These are phyloP conservation scores for Campylomormyrus numenius DNA, from an alignment of 2,113 vertebrate species.

Conservation along the genomic window DNA sequence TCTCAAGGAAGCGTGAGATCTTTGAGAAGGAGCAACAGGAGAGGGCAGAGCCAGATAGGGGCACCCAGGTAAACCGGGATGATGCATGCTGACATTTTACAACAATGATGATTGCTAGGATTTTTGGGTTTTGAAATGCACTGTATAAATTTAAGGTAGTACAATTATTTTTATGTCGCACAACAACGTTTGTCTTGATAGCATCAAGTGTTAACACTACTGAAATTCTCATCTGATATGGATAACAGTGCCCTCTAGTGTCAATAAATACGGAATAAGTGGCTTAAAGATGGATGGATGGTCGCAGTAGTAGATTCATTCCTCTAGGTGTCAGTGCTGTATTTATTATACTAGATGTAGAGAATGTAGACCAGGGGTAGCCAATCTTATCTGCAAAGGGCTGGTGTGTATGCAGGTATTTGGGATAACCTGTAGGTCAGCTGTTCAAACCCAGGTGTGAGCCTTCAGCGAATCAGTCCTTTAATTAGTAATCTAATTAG, in stretches of 20 bases:
- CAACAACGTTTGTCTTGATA: background rate
- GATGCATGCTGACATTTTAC: background rate
- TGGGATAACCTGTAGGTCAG: too few relatives aligned
- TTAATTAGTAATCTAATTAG: too few relatives aligned
- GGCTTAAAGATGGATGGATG: background rate
- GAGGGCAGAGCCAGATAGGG: constrained; percentile 12
- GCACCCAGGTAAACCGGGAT: background rate
- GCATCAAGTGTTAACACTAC: background rate
- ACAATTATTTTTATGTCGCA: background rate
- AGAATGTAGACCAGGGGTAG: background rate
- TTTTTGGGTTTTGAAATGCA: background rate
- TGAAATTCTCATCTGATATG: background rate
- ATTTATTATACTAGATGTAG: background rate
- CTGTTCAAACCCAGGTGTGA: too few relatives aligned
- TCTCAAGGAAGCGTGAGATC: constrained; percentile 78
- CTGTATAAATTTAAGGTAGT: background rate
- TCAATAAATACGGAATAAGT: background rate
- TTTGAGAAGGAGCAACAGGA: constrained; percentile 67
- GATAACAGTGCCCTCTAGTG: background rate
- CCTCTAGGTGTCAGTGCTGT: constrained; percentile 6
- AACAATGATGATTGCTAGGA: background rate
- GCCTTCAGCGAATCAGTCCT: too few relatives aligned
- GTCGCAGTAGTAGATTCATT: background rate
- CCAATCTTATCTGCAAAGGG: too few relatives aligned
- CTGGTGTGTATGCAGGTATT: too few relatives aligned